A percentile compares a stretch with the other conserved stretches of the same genome.
phyloP scores from a whole-genome alignment of 2,888 invertebrate genomes.

The Ophonus ardosiacus region DNA sequence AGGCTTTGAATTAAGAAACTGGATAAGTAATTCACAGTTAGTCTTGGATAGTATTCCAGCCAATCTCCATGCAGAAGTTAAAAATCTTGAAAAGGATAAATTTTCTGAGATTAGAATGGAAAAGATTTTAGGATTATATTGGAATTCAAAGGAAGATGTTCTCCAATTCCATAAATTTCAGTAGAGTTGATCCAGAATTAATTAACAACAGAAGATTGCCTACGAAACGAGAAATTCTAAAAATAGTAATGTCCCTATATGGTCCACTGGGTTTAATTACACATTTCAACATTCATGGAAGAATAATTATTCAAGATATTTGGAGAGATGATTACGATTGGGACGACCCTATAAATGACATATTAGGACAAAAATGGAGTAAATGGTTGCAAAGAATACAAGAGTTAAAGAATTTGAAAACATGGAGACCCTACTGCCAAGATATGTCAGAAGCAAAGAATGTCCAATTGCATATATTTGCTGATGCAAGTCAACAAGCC shows the following conservation, averaged over 20 bases:
- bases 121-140: constrained; percentile 59
- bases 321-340: constrained; percentile 59
- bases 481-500: constrained; percentile 67
- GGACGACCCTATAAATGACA: constrained; percentile 64
- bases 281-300: constrained; percentile 64
- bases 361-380: constrained; percentile 65
- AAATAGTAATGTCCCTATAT: constrained; percentile 61
- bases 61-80: not conserved
- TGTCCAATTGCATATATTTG: constrained; percentile 54
- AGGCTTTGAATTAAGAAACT: constrained; percentile 65
- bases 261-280: constrained; percentile 62
- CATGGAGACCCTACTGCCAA: constrained; percentile 65
- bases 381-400: constrained; percentile 66
- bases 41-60: not conserved
- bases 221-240: constrained; percentile 63
- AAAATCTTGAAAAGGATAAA: constrained; percentile 19
- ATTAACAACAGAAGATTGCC: constrained; percentile 48
- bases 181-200: constrained; percentile 59
- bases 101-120: constrained; percentile 13
- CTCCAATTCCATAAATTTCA: constrained; percentile 40
- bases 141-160: no score
- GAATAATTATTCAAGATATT: constrained; percentile 65
- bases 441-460: not conserved
- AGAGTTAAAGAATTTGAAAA: constrained; percentile 64
- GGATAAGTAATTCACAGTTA: constrained; percentile 67